These are phyloP conservation scores for Labeo rohita DNA, from an alignment of 2,113 vertebrate species.

Conservation along the genomic window DNA sequence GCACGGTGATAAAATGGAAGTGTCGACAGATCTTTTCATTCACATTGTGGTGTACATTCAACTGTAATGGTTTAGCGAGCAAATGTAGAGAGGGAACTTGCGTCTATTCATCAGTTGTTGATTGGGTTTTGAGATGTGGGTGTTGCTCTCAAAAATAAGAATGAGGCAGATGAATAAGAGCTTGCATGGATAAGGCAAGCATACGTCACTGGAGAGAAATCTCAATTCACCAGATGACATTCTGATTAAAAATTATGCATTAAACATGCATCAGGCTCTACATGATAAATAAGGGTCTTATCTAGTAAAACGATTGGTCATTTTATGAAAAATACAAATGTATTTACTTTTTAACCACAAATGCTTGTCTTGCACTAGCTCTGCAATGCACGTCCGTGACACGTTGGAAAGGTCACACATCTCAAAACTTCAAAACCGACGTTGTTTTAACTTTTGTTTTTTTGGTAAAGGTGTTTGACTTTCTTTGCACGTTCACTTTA, in stretches of 20 bases:
- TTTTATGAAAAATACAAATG: too few species aligned
- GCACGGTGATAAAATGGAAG: background rate
- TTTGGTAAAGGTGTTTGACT: too few species aligned
- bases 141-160: background rate
- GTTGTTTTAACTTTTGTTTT: too few species aligned
- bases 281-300: too few species aligned
- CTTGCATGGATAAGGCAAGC: background rate
- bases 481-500: too few species aligned
- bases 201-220: background rate
- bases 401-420: too few species aligned
- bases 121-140: background rate
- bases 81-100: background rate
- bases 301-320: too few species aligned
- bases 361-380: too few species aligned
- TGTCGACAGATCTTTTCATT: background rate
- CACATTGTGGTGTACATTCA: background rate
- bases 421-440: too few species aligned
- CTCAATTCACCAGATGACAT: background rate
- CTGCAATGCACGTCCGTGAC: too few species aligned
- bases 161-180: background rate
- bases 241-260: background rate
- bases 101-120: background rate
- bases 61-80: background rate
- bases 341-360: too few species aligned
- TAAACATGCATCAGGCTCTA: background rate